Conservation (phyloP, 2,797 vertebrate genomes). For the Lepus townsendii region DNA sequence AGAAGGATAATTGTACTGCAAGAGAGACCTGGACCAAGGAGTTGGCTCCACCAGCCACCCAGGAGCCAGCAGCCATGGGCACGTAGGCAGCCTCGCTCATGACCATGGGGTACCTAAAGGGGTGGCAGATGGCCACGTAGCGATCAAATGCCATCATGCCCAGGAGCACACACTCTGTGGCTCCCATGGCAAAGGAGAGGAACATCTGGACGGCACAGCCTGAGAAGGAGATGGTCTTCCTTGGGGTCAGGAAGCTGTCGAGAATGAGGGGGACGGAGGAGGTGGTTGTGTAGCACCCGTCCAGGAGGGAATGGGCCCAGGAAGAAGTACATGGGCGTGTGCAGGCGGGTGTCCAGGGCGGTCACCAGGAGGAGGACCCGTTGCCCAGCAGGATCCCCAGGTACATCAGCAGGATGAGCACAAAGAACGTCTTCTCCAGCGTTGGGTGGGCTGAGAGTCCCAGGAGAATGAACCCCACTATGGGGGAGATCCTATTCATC, state of each 20-base stretch:
- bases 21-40: slow-evolving; percentile 68
- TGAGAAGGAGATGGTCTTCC: slow-evolving; percentile 63
- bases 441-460: slow-evolving; percentile 75
- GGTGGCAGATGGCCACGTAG: slow-evolving; percentile 80
- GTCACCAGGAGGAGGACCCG: slow-evolving; percentile 79
- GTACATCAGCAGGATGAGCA: slow-evolving; percentile 75
- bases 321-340: slow-evolving; percentile 83
- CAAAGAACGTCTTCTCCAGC: slow-evolving; percentile 70
- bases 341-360: neutral
- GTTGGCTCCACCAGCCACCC: slow-evolving; percentile 64
- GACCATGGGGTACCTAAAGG: slow-evolving; percentile 67
- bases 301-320: slow-evolving; percentile 82
- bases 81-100: slow-evolving; percentile 71
- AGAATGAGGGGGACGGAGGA: slow-evolving; percentile 76
- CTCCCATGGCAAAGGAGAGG: slow-evolving; percentile 79
- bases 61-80: neutral
- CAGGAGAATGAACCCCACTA: slow-evolving; percentile 71
- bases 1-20: slow-evolving; percentile 52
- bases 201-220: slow-evolving; percentile 74
- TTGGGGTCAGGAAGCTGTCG: slow-evolving; percentile 58
- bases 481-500: neutral
- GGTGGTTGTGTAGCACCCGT: slow-evolving; percentile 76
- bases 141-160: slow-evolving; percentile 79
- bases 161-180: slow-evolving; percentile 80
- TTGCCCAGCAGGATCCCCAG: slow-evolving; percentile 75